Evolutionary conservation across 2,113 vertebrate species (phyloP), one percentile per base, ranked within the genome.

Genomic region (Sebastes schlegelii): DNA sequence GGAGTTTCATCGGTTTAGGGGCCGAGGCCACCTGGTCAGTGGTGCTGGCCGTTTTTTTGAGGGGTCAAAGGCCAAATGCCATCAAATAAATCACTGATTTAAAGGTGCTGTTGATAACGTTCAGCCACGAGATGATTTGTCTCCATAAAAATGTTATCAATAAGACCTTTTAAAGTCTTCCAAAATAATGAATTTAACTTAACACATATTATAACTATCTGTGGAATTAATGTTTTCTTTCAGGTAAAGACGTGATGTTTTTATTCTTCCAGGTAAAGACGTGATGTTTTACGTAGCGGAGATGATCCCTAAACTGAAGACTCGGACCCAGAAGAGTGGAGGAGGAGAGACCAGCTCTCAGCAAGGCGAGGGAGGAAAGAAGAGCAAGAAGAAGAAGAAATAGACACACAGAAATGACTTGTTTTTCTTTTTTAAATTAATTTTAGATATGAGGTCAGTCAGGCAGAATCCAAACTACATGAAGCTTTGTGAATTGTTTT

Each of bases 301-400:
- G 94, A 99, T 97, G 95, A 99, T 99, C 77, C 98, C 98, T 7
- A 99, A 99, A 89, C 94, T 99, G 52, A 99, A 99, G 94, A 98
- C 97, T 67, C 96, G 98, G 58, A 97, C 97, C 6, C 97, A 98
- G 70, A 99, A 99, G 94, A 94, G 96, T 62, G 97, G 97, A 83
- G 96, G 96, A 70, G 95, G 94, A 0, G 98, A 99, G 65, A 93
- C 94, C 78, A 97, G 91, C 74, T 92, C 97, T 64, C 97, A 97
- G 84, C 97, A 96, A 93, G 97, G 97, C 52, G 98, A 99, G 3
- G 97, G 98, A 66, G 96, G 97, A 57, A 99, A 98, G 93, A 99
- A 99, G 82, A 96, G 96, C n/a, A 99, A 98, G 95, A 98, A 98
- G 62, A 99, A 99, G 95, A 99, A 99, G 95, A 99, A 99, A 90